These are phyloP conservation scores for Drosophila jambulina DNA, from an alignment of 1,140 invertebrate genomes.

Conservation along the genomic window DNA sequence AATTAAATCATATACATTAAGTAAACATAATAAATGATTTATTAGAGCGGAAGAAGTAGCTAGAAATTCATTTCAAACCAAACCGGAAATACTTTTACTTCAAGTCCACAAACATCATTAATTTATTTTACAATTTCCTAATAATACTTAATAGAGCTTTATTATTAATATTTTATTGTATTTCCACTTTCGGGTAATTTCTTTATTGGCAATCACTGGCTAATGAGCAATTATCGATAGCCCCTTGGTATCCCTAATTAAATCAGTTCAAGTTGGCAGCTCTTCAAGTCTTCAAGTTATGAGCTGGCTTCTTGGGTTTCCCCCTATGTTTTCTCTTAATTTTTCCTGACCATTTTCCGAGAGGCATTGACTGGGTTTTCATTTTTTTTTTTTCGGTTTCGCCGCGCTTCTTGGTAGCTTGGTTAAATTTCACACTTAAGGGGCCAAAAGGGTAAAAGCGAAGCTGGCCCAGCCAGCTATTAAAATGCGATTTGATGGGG, in stretches of 20 bases:
- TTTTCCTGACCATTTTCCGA: conserved; percentile 18
- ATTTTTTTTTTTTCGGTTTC: neutral
- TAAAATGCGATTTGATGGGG: conserved; percentile 65
- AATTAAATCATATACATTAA: neutral
- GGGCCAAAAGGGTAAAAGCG: conserved; percentile 73
- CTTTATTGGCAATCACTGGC: neutral
- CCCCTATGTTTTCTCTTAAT: conserved; percentile 1
- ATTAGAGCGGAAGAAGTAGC: neutral
- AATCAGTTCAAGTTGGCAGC: conserved; percentile 54
- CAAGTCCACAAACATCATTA: rapidly evolving
- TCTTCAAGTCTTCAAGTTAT: conserved; percentile 43
- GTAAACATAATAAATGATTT: neutral
- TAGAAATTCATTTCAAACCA: neutral
- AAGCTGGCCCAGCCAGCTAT: conserved; percentile 43
- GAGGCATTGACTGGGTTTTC: neutral
- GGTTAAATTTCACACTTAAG: conserved; percentile 74
- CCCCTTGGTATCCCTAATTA: conserved; percentile 23
- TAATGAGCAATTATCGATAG: conserved; percentile 19
- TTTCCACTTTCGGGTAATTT: neutral
- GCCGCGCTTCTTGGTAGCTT: conserved; percentile 15
- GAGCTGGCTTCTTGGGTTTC: neutral
- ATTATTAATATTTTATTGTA: neutral
- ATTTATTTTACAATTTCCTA: neutral
- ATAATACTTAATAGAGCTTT: neutral
- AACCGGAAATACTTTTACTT: neutral